Evolutionary conservation across 2,113 vertebrate genomes (phyloP).

Genomic region (Odontophorus gujanensis): DNA sequence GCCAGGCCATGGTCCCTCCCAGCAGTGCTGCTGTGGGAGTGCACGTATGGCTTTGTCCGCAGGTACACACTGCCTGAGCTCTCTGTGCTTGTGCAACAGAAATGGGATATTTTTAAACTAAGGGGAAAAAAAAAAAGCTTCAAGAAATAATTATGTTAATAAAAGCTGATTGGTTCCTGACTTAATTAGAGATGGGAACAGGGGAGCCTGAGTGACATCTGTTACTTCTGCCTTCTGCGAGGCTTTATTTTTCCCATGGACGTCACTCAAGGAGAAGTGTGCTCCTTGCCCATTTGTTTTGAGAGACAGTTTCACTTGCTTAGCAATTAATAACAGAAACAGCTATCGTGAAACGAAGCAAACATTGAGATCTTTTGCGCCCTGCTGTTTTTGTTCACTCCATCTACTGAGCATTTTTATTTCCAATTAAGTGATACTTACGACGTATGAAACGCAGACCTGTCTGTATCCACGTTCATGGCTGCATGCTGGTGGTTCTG

Average conservation of each 20-base stretch:
- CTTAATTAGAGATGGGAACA: conserved; percentile 52
- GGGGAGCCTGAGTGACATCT: conserved; percentile 43
- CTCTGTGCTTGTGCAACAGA: not conserved
- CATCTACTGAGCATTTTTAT: not conserved
- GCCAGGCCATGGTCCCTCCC: too few relatives aligned
- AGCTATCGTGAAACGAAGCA: not conserved
- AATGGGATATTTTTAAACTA: not conserved
- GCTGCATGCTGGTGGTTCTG: not conserved
- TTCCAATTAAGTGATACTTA: not conserved
- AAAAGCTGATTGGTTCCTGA: not conserved
- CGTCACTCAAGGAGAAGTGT: not conserved
- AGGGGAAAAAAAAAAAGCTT: not conserved
- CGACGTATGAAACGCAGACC: not conserved
- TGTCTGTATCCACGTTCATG: not conserved
- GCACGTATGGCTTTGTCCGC: rapidly evolving
- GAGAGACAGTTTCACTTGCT: not conserved
- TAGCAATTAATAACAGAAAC: too few relatives aligned
- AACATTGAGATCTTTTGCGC: rapidly evolving
- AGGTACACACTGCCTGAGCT: not conserved
- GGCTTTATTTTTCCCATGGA: not conserved
- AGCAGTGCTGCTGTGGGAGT: too few relatives aligned
- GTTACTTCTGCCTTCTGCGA: not conserved
- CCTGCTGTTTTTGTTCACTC: not conserved
- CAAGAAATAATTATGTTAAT: not conserved
- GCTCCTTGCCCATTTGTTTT: not conserved